phyloP scores from a whole-genome alignment of 2,888 invertebrate genomes.

The Lasioglossum vierecki region DNA sequence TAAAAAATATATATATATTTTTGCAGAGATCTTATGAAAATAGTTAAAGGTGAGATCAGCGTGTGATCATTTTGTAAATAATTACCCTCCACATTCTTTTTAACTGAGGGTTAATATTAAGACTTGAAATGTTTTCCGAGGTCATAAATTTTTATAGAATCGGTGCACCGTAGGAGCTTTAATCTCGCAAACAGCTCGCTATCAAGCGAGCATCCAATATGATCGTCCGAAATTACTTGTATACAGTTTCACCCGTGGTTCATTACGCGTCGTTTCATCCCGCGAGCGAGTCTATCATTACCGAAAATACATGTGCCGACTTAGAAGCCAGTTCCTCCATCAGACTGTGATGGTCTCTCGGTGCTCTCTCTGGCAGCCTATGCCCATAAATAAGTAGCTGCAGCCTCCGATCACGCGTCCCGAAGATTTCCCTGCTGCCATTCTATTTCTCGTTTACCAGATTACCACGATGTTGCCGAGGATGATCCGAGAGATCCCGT shows the following conservation, averaged over 20 bases:
- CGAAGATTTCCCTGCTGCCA: background rate
- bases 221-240: constrained; percentile 17
- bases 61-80: background rate
- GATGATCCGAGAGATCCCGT: constrained; percentile 5
- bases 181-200: constrained; percentile 6
- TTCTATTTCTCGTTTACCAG: constrained; percentile 23
- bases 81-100: background rate
- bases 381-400: constrained; percentile 2
- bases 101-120: background rate
- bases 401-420: background rate
- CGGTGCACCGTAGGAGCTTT: background rate
- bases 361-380: background rate
- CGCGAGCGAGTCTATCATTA: constrained; percentile 4
- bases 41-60: background rate
- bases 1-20: background rate
- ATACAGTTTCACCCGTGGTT: constrained; percentile 17
- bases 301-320: constrained; percentile 8
- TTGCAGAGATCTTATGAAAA: background rate
- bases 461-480: constrained; percentile 4
- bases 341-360: background rate
- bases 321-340: background rate
- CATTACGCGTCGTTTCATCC: constrained; percentile 6
- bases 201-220: background rate
- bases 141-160: background rate
- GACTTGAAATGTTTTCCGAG: background rate